Percentiles rank a stretch among this genome's conserved stretches.
Evolutionary conservation across 2,113 vertebrate genomes (phyloP).

Genomic region (Callithrix jacchus): DNA sequence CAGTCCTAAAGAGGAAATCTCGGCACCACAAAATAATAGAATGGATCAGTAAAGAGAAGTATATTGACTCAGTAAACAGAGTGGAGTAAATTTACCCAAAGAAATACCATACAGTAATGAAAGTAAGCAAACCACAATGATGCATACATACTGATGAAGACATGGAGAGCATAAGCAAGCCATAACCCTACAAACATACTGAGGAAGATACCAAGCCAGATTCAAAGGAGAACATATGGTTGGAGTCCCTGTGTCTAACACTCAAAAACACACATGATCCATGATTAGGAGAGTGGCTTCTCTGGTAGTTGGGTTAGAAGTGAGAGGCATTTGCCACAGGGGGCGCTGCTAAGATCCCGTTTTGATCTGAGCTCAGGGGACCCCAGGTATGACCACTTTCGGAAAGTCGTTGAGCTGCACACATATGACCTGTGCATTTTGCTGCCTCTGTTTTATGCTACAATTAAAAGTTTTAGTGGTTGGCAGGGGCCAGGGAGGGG

Average conservation of each 20-base stretch:
- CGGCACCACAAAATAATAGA: too few relatives aligned
- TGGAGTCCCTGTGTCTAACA: background rate
- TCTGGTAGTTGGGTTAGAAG: background rate
- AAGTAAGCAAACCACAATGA: background rate
- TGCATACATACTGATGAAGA: too few relatives aligned
- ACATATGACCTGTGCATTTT: background rate
- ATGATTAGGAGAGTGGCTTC: accelerated
- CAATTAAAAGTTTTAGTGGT: background rate
- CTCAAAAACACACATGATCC: background rate
- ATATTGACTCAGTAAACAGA: background rate
- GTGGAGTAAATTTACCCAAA: background rate
- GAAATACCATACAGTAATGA: background rate
- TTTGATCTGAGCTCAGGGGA: background rate
- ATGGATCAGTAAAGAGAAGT: background rate
- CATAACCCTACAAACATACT: background rate
- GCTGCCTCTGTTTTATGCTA: background rate
- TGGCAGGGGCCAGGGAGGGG: too few relatives aligned
- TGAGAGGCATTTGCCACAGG: background rate
- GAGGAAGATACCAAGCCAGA: background rate
- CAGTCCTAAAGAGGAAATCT: too few relatives aligned
- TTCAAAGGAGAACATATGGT: background rate
- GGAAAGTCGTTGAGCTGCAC: background rate
- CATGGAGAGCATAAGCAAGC: background rate
- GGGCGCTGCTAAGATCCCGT: background rate
- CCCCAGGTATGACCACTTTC: too few relatives aligned